Evolutionary conservation across 1,140 invertebrate species (phyloP).

Genomic region (Hylyphantes graminicola): DNA sequence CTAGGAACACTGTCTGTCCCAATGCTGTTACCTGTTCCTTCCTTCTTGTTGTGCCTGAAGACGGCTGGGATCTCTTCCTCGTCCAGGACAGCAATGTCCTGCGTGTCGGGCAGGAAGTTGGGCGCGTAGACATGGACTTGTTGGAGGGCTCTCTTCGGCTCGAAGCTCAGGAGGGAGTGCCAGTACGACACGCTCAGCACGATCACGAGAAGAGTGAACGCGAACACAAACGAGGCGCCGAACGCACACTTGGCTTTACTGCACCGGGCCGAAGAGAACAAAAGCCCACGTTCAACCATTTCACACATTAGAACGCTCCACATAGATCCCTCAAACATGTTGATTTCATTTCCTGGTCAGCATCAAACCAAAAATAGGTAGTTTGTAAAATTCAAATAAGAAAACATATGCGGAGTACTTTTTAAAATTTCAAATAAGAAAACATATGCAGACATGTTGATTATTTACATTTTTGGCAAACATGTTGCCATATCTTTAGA

Average conservation of each 20-base stretch:
- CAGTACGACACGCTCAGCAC: conserved; percentile 24
- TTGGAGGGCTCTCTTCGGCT: neutral
- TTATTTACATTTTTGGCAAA: too few species aligned
- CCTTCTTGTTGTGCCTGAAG: neutral
- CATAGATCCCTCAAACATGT: conserved; percentile 5
- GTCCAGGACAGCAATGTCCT: conserved; percentile 6
- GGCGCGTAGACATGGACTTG: neutral
- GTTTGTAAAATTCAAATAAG: too few species aligned
- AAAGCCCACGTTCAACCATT: conserved; percentile 21
- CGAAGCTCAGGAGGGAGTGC: neutral
- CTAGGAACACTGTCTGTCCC: neutral
- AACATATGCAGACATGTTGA: too few species aligned
- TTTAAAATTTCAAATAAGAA: too few species aligned
- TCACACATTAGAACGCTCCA: conserved; percentile 4
- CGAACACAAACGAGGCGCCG: conserved; percentile 13
- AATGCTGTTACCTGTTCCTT: conserved; percentile 36
- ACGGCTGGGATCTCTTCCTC: conserved; percentile 20
- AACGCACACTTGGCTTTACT: conserved; percentile 35
- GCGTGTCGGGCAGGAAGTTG: conserved; percentile 36
- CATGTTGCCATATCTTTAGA: too few species aligned
- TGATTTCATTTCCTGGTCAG: neutral
- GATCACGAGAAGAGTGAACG: conserved; percentile 19
- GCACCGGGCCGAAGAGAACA: conserved; percentile 5
- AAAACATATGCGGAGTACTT: too few species aligned
- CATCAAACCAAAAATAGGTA: too few species aligned